Base-by-base conservation (phyloP, 2,888 invertebrate species). In the Antheraea yamamai region DNA sequence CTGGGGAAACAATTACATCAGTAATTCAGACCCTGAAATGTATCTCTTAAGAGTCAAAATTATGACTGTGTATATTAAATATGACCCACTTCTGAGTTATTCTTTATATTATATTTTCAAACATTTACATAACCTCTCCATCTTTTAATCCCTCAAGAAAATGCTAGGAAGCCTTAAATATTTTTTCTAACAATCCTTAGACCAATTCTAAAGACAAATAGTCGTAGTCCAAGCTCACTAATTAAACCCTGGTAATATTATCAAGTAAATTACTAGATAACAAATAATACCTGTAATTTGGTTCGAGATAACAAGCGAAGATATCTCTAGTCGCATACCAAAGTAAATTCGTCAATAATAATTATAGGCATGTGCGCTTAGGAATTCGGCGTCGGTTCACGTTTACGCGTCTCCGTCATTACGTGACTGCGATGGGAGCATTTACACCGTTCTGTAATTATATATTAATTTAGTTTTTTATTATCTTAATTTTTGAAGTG, bases 331-430 rank as follows among this genome's bases (percentile, higher is more conserved):
- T 30, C 64, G 70, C 39, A 35, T 70, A 70, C 70, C 70, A 39
- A 70, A 12, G n/a, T 39, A n/a, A 70, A 70, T 70, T 39, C 39
- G n/a, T 70, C 70, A 75, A 75, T 75, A 72, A 75, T 75, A 75
- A 70, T 75, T 61, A 58, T 26, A 71, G 74, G 74, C 23, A 72
- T 71, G 74, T 72, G 71, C 61, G 72, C 74, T 71, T 75, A 58
- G 74, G 74, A 72, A 75, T 93, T 87, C 85, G 80, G 80, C 87
- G 92, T 92, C 92, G 91, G 92, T 92, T 90, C 85, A 77, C 83
- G 88, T 87, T 88, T 91, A 92, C 92, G 91, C 89, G 90, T 91
- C 89, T 89, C 87, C 81, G 81, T 79, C 79, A 85, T 85, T 88
- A 91, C 91, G 92, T 93, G 92, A 91, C 91, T 89, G 75, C 79